These are phyloP conservation scores for Enoplosus armatus DNA, from an alignment of 2,797 vertebrate genomes.

Conservation along the genomic window DNA sequence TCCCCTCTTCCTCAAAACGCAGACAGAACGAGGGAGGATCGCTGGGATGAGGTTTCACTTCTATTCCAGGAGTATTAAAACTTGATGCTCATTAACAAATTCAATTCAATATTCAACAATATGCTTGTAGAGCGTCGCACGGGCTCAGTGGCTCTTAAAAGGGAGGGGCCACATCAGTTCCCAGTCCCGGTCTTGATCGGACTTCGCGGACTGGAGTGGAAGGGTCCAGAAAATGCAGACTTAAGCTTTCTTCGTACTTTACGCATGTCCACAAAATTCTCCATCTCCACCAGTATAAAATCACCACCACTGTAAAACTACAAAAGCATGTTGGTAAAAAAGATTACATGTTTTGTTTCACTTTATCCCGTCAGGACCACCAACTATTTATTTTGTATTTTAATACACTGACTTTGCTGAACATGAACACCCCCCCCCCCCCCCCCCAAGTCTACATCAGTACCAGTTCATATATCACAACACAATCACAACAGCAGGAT, in stretches of 20 bases:
- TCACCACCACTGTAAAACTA: too few species aligned
- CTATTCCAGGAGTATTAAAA: conserved; percentile 47
- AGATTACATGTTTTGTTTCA: too few species aligned
- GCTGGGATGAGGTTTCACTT: conserved; percentile 51
- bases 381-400: neutral
- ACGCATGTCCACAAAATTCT: too few species aligned
- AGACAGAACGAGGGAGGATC: conserved; percentile 39
- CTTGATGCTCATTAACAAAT: conserved; percentile 56
- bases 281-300: too few species aligned
- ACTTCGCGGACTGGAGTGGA: neutral
- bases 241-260: too few species aligned
- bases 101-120: too few species aligned
- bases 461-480: neutral
- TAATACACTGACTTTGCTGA: too few species aligned
- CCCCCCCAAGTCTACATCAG: too few species aligned
- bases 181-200: neutral
- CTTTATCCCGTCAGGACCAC: too few species aligned
- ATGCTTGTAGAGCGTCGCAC: conserved; percentile 33
- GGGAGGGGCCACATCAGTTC: neutral
- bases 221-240: too few species aligned
- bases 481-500: neutral
- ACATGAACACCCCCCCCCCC: too few species aligned
- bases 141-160: conserved; percentile 18
- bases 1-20: conserved; percentile 31
- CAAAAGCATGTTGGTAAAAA: too few species aligned